A percentile compares a stretch with the other conserved stretches of the same genome.
phyloP scores from a whole-genome alignment of 2,113 vertebrate genomes.

The Xiphophorus hellerii region DNA sequence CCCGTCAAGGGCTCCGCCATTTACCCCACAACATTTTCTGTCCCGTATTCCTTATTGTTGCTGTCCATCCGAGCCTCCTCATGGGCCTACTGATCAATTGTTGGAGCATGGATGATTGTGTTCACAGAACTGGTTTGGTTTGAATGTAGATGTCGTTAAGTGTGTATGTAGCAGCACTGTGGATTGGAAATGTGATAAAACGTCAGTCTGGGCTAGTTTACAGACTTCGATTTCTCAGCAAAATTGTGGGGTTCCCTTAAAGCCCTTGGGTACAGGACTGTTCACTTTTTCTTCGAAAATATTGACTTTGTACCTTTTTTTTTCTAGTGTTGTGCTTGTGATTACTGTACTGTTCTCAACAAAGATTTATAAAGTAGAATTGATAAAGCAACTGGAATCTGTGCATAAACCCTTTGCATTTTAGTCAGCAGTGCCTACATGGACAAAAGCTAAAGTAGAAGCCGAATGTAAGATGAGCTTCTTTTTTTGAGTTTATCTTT shows the following conservation, averaged over 20 bases:
- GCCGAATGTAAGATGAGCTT: slow-evolving; percentile 20
- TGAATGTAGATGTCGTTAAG: slow-evolving; percentile 56
- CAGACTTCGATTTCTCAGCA: slow-evolving; percentile 8
- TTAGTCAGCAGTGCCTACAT: slow-evolving; percentile 22
- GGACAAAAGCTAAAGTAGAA: slow-evolving; percentile 19
- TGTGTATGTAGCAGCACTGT: slow-evolving; percentile 72
- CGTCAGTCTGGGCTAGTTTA: slow-evolving; percentile 32
- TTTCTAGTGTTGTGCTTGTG: slow-evolving; percentile 61
- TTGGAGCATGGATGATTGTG: slow-evolving; percentile 45
- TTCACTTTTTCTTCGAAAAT: slow-evolving; percentile 57
- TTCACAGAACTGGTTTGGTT: slow-evolving; percentile 42
- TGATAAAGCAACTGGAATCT: slow-evolving; percentile 71
- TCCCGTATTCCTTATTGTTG: slow-evolving; percentile 19
- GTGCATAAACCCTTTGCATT: slow-evolving; percentile 32
- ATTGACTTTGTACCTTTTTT: slow-evolving; percentile 41
- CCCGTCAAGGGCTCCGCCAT: slow-evolving; percentile 71
- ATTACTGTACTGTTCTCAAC: slow-evolving; percentile 57
- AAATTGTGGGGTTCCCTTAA: slow-evolving; percentile 34
- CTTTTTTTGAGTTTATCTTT: slow-evolving; percentile 27
- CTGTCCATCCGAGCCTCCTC: slow-evolving; percentile 44
- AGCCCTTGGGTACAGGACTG: slow-evolving; percentile 60
- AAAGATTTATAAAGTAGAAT: slow-evolving; percentile 41
- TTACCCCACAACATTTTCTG: slow-evolving; percentile 53
- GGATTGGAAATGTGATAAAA: slow-evolving; percentile 37
- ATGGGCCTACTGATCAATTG: slow-evolving; percentile 70